Percentiles rank a stretch among this genome's conserved stretches.
Conservation (phyloP, 2,888 invertebrate species). For the Eumacrocentrus americanus region DNA sequence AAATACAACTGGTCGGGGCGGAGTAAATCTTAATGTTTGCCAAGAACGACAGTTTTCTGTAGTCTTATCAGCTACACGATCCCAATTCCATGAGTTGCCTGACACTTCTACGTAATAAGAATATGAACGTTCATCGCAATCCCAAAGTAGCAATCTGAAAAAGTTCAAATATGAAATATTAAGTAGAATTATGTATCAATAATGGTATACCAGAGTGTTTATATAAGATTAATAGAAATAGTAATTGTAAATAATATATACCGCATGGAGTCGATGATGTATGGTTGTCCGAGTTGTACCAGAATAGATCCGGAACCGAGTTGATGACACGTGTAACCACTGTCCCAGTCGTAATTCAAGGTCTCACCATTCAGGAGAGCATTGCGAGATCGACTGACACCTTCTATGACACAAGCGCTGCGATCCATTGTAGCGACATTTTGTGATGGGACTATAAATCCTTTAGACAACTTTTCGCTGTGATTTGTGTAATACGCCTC, state of each 20-base stretch:
- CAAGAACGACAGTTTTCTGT: slow-evolving; percentile 89
- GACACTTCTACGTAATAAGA: slow-evolving; percentile 96
- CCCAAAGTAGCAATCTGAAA: slow-evolving; percentile 86
- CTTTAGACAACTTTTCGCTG: slow-evolving; percentile 76
- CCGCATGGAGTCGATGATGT: slow-evolving; percentile 87
- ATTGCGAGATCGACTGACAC: slow-evolving; percentile 91
- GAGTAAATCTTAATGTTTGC: slow-evolving; percentile 85
- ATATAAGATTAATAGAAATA: background rate
- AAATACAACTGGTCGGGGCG: slow-evolving; percentile 86
- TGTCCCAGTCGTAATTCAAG: slow-evolving; percentile 97
- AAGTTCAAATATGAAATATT: background rate
- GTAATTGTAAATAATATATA: slow-evolving; percentile 37
- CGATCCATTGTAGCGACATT: slow-evolving; percentile 92
- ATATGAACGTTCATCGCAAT: slow-evolving; percentile 94
- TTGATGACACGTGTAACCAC: slow-evolving; percentile 97
- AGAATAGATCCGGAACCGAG: slow-evolving; percentile 92
- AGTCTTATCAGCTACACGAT: slow-evolving; percentile 86
- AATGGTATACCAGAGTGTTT: background rate
- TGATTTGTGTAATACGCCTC: slow-evolving; percentile 86
- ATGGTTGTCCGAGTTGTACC: slow-evolving; percentile 95
- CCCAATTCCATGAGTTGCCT: slow-evolving; percentile 91
- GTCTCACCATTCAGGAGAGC: slow-evolving; percentile 95
- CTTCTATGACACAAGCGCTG: slow-evolving; percentile 94
- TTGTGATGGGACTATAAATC: slow-evolving; percentile 79
- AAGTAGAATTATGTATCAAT: too few relatives aligned